Evolutionary conservation across 2,888 invertebrate species (phyloP).

Genomic region (Pachliopta kotzebuea): DNA sequence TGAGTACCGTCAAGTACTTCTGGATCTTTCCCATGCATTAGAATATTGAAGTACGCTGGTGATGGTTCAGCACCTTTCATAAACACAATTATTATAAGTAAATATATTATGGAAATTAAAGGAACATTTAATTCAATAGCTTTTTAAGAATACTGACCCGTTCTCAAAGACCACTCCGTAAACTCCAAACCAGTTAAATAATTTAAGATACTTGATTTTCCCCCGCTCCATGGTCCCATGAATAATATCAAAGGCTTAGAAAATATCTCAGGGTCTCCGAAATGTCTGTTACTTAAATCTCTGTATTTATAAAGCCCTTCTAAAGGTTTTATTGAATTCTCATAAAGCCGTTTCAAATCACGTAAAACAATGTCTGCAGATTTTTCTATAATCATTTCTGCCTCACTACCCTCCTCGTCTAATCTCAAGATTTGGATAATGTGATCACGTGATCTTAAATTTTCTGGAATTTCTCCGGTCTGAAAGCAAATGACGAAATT

Average conservation of each 20-base stretch:
- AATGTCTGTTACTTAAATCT: conserved; percentile 94
- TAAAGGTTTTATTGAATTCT: conserved; percentile 92
- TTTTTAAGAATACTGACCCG: conserved; percentile 82
- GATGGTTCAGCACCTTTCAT: conserved; percentile 93
- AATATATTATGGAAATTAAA: neutral
- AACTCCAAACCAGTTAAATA: conserved; percentile 94
- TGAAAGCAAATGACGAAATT: conserved; percentile 53
- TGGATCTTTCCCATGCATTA: conserved; percentile 93
- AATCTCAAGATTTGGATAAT: conserved; percentile 89
- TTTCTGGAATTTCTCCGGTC: conserved; percentile 88
- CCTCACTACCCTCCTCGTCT: conserved; percentile 86
- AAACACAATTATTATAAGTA: neutral
- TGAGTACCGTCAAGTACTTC: conserved; percentile 95
- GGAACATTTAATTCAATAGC: neutral
- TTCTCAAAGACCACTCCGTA: conserved; percentile 89
- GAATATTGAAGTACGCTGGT: conserved; percentile 94
- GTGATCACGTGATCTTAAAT: conserved; percentile 89
- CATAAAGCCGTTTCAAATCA: conserved; percentile 92
- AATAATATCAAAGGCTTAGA: conserved; percentile 95
- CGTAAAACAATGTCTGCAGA: conserved; percentile 89
- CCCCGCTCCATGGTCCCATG: conserved; percentile 98
- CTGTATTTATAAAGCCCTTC: conserved; percentile 95
- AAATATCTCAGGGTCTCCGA: conserved; percentile 96
- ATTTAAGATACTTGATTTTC: conserved; percentile 96
- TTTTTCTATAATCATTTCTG: conserved; percentile 85